Conservation (phyloP, 2,888 invertebrate species). For the Nezara viridula region DNA sequence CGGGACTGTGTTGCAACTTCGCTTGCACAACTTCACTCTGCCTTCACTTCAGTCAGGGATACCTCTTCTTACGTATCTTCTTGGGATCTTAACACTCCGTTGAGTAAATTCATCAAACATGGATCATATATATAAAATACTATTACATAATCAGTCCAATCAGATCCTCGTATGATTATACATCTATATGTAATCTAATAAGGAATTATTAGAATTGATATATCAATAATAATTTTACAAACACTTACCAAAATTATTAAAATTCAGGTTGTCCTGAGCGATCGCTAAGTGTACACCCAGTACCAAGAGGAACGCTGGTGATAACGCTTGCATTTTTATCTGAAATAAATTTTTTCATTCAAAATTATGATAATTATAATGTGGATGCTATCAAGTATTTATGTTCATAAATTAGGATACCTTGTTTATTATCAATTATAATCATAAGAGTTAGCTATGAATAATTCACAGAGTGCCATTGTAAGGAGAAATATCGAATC, state of each 20-base stretch:
- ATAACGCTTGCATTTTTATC: background rate
- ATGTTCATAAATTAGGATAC: background rate
- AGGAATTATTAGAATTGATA: too few species aligned
- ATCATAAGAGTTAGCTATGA: background rate
- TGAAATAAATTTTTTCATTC: background rate
- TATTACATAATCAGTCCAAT: background rate
- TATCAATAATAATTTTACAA: background rate
- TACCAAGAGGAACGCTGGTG: background rate
- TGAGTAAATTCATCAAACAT: background rate
- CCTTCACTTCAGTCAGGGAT: background rate
- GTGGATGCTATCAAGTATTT: background rate
- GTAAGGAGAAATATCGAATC: background rate
- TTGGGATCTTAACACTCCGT: background rate
- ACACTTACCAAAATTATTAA: conserved; percentile 20
- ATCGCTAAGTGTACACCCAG: background rate
- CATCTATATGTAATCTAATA: background rate
- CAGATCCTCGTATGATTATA: background rate
- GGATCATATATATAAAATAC: background rate
- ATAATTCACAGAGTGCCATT: background rate
- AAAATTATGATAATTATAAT: background rate
- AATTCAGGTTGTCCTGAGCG: conserved; percentile 20
- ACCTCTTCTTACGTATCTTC: background rate
- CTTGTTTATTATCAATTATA: background rate
- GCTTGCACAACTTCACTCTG: background rate
- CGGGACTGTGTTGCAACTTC: background rate